Evolutionary conservation across 2,888 invertebrate species (phyloP).

Genomic region (Pemphredon lugubris): DNA sequence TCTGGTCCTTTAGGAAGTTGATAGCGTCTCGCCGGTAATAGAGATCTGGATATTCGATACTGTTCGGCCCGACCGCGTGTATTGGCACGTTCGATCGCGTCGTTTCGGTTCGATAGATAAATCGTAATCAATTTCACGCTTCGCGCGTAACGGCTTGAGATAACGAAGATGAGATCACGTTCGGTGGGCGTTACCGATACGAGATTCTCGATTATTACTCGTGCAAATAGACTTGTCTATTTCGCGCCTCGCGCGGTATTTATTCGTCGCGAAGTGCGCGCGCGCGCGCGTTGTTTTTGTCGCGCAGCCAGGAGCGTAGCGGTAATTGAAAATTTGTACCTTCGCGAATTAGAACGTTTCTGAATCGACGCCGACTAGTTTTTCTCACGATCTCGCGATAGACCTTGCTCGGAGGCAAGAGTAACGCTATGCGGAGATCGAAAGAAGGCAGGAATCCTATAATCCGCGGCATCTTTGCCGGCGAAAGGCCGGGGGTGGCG

Average conservation of each 20-base stretch:
- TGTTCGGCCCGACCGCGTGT: conserved; percentile 25
- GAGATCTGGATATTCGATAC: conserved; percentile 38
- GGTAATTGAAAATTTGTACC: no score
- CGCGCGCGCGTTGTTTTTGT: no score
- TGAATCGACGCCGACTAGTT: conserved; percentile 54
- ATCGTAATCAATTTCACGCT: conserved; percentile 31
- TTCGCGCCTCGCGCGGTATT: not conserved
- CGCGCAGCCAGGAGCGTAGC: no score
- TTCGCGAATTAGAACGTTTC: conserved; percentile 47
- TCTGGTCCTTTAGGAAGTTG: conserved; percentile 29
- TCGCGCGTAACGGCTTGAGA: not conserved
- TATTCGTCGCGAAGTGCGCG: no score
- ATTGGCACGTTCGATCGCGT: conserved; percentile 29
- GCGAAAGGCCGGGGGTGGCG: conserved; percentile 59
- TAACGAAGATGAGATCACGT: not conserved
- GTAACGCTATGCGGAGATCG: conserved; percentile 54
- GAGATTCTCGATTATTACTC: not conserved
- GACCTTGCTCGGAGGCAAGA: conserved; percentile 60
- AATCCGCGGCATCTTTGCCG: conserved; percentile 69
- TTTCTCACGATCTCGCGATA: conserved; percentile 63
- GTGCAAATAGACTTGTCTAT: not conserved
- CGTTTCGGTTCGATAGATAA: conserved; percentile 17
- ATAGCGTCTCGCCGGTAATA: conserved; percentile 36
- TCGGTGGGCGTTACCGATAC: not conserved
- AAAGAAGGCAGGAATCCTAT: conserved; percentile 64